Conservation (phyloP, 1,140 invertebrate species). For the Bombus confusus region DNA sequence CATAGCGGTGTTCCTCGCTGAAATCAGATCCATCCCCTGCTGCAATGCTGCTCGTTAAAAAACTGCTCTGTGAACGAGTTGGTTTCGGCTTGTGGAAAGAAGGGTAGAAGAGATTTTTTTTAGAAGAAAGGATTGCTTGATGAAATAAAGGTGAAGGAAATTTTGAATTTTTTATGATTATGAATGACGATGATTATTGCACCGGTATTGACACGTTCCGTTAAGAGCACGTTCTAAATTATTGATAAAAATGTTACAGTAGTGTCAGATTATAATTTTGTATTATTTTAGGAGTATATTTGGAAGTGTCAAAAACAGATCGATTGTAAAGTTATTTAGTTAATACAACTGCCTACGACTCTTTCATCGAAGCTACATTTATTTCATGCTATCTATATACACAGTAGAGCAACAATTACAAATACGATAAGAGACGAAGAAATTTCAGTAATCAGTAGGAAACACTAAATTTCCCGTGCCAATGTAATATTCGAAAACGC, state of each 20-base stretch:
- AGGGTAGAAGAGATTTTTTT: neutral
- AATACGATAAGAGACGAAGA: neutral
- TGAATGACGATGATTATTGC: neutral
- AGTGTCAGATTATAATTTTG: no score
- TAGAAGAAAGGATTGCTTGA: neutral
- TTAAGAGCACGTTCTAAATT: no score
- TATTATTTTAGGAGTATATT: no score
- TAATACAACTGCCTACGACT: neutral
- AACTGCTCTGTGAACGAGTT: neutral
- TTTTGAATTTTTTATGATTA: neutral
- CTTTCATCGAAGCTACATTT: neutral
- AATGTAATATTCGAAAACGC: neutral
- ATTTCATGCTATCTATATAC: neutral
- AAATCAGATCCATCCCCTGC: slow-evolving; percentile 1
- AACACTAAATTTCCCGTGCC: neutral
- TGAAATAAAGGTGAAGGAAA: neutral
- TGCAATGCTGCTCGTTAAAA: neutral
- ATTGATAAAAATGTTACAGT: no score
- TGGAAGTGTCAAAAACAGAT: no score
- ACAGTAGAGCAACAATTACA: neutral
- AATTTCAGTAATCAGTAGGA: neutral
- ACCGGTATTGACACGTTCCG: neutral
- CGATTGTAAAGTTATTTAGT: neutral
- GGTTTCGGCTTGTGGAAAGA: neutral
- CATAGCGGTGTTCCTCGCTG: neutral